These are phyloP conservation scores for Beroe forskalii DNA, from an alignment of 37 sponge, comb jelly and placozoan genomes.

Conservation along the genomic window DNA sequence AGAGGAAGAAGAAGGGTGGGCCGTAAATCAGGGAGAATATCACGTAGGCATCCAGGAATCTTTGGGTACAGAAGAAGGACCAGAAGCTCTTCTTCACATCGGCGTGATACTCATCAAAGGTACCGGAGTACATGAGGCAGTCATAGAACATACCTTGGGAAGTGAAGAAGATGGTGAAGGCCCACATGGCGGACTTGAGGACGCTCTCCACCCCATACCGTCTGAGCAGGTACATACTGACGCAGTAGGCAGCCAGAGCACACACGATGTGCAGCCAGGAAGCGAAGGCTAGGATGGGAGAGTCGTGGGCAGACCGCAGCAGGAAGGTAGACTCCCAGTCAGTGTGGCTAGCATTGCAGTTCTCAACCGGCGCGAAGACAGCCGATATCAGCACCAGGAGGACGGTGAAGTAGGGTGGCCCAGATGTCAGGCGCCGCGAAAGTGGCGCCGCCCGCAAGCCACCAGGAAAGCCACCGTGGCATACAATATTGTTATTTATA, in stretches of 20 bases:
- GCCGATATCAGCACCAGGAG: neutral
- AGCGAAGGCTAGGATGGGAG: neutral
- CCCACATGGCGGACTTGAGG: neutral
- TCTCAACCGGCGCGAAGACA: constrained; percentile 4
- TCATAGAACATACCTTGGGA: constrained; percentile 7
- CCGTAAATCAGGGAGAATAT: neutral
- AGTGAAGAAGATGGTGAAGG: constrained; percentile 12
- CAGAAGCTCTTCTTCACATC: neutral
- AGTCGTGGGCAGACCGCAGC: no score
- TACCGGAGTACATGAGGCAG: neutral
- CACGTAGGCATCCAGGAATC: constrained; percentile 12
- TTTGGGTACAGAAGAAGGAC: neutral
- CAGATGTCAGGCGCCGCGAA: neutral
- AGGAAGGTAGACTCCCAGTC: constrained; percentile 58
- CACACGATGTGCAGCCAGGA: neutral
- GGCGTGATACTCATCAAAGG: constrained; percentile 16
- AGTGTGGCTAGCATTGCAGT: neutral
- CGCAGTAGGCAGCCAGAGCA: neutral
- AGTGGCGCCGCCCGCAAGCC: neutral
- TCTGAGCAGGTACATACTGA: neutral
- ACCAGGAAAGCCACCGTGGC: neutral
- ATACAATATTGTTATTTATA: no score
- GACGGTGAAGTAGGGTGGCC: neutral
- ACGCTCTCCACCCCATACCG: neutral
- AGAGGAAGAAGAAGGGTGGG: neutral